Percentiles rank a stretch among this genome's conserved stretches.
Conservation (phyloP, 1,140 invertebrate species). For the Ylistrum balloti region DNA sequence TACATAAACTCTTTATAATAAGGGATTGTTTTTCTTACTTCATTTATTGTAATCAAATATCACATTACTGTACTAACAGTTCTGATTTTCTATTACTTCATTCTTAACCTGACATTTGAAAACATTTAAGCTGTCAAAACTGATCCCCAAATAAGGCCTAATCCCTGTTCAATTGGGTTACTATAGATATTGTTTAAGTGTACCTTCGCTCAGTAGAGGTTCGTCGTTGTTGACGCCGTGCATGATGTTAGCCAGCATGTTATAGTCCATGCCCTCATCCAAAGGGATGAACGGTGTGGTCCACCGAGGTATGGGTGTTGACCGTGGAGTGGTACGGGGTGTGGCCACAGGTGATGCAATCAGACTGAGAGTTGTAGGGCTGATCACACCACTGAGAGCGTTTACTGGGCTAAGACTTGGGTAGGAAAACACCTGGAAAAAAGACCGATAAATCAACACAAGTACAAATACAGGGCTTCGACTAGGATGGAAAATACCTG, state of each 20-base stretch:
- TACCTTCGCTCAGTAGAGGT: conserved; percentile 75
- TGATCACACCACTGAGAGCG: conserved; percentile 91
- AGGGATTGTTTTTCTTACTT: too few species aligned
- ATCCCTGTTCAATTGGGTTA: too few species aligned
- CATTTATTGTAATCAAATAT: too few species aligned
- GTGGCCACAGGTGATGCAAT: conserved; percentile 91
- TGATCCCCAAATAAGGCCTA: too few species aligned
- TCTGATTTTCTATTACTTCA: too few species aligned
- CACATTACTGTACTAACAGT: too few species aligned
- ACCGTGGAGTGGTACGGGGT: conserved; percentile 87
- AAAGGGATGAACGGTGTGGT: conserved; percentile 92
- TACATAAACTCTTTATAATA: too few species aligned
- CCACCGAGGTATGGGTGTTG: conserved; percentile 90
- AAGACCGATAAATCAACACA: too few species aligned
- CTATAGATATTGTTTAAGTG: not conserved
- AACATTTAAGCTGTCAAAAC: too few species aligned
- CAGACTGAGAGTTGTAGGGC: conserved; percentile 93
- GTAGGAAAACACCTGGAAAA: conserved; percentile 93
- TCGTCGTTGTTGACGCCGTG: conserved; percentile 78
- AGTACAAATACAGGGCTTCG: too few species aligned
- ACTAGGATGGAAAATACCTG: too few species aligned
- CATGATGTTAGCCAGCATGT: conserved; percentile 91
- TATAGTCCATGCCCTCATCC: conserved; percentile 92
- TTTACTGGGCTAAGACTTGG: conserved; percentile 89
- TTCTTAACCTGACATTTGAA: too few species aligned